A percentile compares a stretch with the other conserved stretches of the same genome.
phyloP scores from a whole-genome alignment of 2,113 vertebrate genomes.

The Myxocyprinus asiaticus region DNA sequence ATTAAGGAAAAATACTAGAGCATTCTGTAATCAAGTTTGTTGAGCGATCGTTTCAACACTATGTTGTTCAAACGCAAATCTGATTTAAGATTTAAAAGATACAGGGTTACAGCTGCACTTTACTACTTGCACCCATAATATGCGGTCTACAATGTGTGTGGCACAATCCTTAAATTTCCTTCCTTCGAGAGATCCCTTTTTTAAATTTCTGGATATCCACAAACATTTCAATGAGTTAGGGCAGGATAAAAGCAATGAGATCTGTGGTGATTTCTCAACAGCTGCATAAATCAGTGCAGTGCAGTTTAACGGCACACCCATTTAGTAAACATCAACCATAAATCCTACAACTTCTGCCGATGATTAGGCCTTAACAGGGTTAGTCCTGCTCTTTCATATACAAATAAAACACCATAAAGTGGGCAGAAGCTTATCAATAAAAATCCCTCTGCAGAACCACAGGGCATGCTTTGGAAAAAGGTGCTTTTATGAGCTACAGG shows the following conservation, averaged over 20 bases:
- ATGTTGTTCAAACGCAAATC: no score
- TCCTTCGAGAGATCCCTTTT: background rate
- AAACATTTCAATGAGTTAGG: slow-evolving; percentile 24
- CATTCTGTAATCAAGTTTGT: no score
- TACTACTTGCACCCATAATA: background rate
- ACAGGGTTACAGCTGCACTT: background rate
- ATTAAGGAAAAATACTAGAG: no score
- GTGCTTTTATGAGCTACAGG: slow-evolving; percentile 20
- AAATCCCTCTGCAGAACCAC: background rate
- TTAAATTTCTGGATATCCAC: background rate
- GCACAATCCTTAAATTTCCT: background rate
- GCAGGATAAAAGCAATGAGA: slow-evolving; percentile 30
- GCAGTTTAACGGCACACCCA: slow-evolving; percentile 40
- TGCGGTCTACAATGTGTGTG: background rate
- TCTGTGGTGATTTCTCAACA: slow-evolving; percentile 38
- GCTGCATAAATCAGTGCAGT: slow-evolving; percentile 32
- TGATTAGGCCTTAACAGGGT: slow-evolving; percentile 18
- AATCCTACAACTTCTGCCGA: background rate
- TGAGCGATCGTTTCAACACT: no score
- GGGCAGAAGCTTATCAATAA: background rate
- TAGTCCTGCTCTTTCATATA: slow-evolving; percentile 2
- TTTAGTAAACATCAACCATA: slow-evolving; percentile 15
- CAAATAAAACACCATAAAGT: background rate
- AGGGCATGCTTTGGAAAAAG: background rate
- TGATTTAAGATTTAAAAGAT: background rate